Conservation (phyloP, 2,797 vertebrate genomes). For the Phataginus tricuspis region DNA sequence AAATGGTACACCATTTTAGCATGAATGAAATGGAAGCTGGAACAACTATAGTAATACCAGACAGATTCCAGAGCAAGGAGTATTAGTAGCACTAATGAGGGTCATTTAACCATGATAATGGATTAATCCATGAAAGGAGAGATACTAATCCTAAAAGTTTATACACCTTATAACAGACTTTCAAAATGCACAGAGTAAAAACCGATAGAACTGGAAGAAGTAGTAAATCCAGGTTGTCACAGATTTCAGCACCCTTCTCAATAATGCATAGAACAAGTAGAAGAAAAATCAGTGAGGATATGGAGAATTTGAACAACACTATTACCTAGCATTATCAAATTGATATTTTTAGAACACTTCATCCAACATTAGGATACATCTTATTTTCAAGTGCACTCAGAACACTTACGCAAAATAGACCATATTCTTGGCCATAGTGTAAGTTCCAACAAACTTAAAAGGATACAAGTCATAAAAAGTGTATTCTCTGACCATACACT, state of each 20-base stretch:
- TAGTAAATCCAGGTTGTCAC: background rate
- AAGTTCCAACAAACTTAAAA: conserved; percentile 13
- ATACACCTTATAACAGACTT: background rate
- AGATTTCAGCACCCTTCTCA: background rate
- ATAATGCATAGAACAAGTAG: background rate
- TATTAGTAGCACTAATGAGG: background rate
- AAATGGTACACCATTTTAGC: background rate
- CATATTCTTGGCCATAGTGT: background rate
- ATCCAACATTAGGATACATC: background rate
- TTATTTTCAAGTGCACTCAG: background rate
- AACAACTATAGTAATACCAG: background rate
- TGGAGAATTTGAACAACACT: background rate
- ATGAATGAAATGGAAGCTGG: background rate
- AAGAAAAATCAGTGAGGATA: background rate
- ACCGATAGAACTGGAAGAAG: background rate
- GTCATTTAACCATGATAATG: background rate
- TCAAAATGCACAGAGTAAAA: background rate
- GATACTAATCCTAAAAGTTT: background rate
- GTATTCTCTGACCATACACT: background rate
- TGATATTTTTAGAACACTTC: background rate
- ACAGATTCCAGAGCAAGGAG: background rate
- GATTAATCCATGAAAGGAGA: background rate
- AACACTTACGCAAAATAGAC: background rate
- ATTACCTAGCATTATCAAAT: background rate
- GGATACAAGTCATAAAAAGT: background rate